Base-by-base conservation (phyloP, 64 coral and sea anemone species). In the Pachyseris speciosa region DNA sequence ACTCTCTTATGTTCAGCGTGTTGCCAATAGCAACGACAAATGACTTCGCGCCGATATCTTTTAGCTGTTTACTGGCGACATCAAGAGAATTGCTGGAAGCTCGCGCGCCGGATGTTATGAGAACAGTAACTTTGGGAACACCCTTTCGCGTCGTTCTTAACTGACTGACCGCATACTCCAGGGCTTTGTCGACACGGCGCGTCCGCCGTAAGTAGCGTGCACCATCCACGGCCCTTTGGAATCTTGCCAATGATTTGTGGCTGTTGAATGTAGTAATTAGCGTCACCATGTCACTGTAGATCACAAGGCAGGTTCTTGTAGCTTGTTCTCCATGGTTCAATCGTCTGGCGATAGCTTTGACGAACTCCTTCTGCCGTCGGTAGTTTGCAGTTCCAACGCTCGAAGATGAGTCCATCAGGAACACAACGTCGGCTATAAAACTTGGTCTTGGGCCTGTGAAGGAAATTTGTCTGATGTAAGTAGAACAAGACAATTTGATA, bases 391-490 rank as follows among this genome's bases (percentile, higher is more conserved):
- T 36, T 2, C 67, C 64, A 27, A 94, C 79, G 31, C 37, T 51
- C 26, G 41, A 67, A 1, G 92, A 89, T 17, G 86, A 52, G 59
- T 94, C 92, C 20, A 89, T n/a, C 29, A 94, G 66, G 27, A 94
- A 94, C 29, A 94, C 64, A 15, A 94, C 69, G 47, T 94, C 92
- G 16, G 86, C 83, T 24, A 65, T 83, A 25, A 83, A 74, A 75
- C 22, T 5, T 2, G 72, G n/a, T 50, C 72, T n/a, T 75, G 72
- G 1, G 15, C 25, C 41, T 75, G 22, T 16, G 30, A 49, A 0
- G 30, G 27, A 33, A 34, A 67, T 16, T 26, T 1, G 2, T 64
- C 27, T 9, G 5, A 9, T 15, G 45, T 15, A 15, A 49, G 45
- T 9, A 9, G 7, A 9, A 9, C 45, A 49, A 49, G n/a, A n/a